Evolutionary conservation across 2,888 invertebrate genomes (phyloP).

Genomic region (Ormyrus nitidulus): DNA sequence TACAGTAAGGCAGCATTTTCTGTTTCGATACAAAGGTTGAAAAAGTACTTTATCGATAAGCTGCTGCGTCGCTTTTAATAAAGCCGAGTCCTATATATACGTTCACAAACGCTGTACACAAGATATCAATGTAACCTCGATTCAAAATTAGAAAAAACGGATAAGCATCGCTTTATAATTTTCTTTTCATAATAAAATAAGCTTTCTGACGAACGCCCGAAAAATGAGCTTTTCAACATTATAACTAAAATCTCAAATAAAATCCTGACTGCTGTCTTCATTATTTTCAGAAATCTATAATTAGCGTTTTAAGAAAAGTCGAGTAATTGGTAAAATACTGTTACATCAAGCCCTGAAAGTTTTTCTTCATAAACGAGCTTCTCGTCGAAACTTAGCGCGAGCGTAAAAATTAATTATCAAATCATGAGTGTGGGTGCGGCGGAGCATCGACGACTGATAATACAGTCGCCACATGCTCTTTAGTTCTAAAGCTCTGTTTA

Average conservation of each 20-base stretch:
- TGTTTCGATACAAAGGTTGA: slow-evolving; percentile 2
- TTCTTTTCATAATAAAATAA: too few species aligned
- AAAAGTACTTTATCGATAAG: slow-evolving; percentile 16
- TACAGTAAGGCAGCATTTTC: too few species aligned
- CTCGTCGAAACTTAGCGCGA: too few species aligned
- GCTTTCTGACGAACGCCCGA: too few species aligned
- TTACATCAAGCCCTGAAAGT: too few species aligned
- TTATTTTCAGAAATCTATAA: too few species aligned
- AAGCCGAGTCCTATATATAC: background rate
- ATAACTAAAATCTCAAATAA: too few species aligned
- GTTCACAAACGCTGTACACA: background rate
- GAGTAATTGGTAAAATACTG: too few species aligned
- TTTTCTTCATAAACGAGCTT: too few species aligned
- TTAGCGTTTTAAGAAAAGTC: too few species aligned
- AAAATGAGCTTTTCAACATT: too few species aligned
- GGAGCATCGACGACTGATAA: background rate
- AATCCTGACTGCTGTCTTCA: too few species aligned
- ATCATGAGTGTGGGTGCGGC: background rate
- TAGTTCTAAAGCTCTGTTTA: background rate
- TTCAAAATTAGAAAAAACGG: slow-evolving; percentile 2
- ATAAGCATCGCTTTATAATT: background rate
- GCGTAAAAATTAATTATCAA: background rate
- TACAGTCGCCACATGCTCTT: background rate
- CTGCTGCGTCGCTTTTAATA: slow-evolving; percentile 17
- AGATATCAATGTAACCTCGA: slow-evolving; percentile 5